These are phyloP conservation scores for Orestias chungarensis DNA, from an alignment of 2,797 vertebrate genomes.

Conservation along the genomic window DNA sequence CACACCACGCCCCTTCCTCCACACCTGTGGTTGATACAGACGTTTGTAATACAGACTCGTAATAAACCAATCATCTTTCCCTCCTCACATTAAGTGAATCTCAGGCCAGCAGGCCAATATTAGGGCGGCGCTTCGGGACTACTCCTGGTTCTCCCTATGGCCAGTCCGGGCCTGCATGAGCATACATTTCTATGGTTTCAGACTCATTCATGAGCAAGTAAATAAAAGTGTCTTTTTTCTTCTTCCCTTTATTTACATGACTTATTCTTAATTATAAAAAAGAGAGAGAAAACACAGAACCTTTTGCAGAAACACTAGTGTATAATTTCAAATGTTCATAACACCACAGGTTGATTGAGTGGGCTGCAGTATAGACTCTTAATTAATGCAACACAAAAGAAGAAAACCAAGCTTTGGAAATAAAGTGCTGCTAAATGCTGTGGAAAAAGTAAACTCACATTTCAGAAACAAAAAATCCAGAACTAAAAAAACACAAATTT, in stretches of 20 bases:
- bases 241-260: neutral
- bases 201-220: neutral
- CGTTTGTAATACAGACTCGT: too few relatives aligned
- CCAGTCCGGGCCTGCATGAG: too few relatives aligned
- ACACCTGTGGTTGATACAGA: too few relatives aligned
- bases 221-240: neutral
- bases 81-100: too few relatives aligned
- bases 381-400: neutral
- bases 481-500: neutral
- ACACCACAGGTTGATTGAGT: neutral
- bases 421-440: neutral
- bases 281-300: neutral
- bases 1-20: too few relatives aligned
- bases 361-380: neutral
- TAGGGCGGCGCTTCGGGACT: too few relatives aligned
- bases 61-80: too few relatives aligned
- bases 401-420: slow-evolving; percentile 1
- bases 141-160: too few relatives aligned
- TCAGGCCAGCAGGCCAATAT: too few relatives aligned
- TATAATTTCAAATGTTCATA: slow-evolving; percentile 2
- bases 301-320: neutral
- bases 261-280: neutral
- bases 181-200: neutral
- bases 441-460: neutral
- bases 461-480: neutral